Evolutionary conservation across 2,113 vertebrate genomes (phyloP), one percentile per base, ranked within the genome.

Genomic region (Myotis yumanensis): DNA sequence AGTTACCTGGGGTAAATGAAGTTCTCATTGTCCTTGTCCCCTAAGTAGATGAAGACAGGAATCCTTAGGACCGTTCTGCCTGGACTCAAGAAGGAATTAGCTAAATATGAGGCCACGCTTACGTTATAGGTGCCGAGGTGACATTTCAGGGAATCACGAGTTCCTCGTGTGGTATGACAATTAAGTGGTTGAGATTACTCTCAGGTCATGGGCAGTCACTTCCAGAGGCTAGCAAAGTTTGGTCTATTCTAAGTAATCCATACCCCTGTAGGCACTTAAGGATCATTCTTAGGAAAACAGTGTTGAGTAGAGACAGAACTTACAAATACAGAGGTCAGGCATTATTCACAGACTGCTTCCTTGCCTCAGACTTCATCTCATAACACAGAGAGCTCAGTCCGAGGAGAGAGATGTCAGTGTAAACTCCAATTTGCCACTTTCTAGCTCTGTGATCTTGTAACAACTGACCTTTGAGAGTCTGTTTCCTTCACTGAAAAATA

Each of bases 401-500:
- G 54, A 57, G 68, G 86, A 83, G 32, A 79, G 25, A 88, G 84
- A 91, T 83, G 62, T 57, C 3, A 0, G 40, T 75, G 91, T 91
- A 72, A 87, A 77, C 79, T 93, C 37, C 54, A 72, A 1, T 92
- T 84, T 89, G 51, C 76, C 11, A 75, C 75, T 91, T 89, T 80
- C 82, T 71, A 75, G 64, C 85, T 92, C 88, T 84, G 48, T 71
- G 69, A 80, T 64, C 71, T 96, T 94, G 86, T 80, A 48, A 91
- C 62, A 35, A 66, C 52, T 77, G 81, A 94, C 62, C 77, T 93
- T 90, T 71, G 52, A 12, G 32, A 86, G 71, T 6, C 37, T 48
- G 46, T 80, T 92, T 93, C 87, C 32, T 77, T 86, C 62, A 92
- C 73, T 72, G 69, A 90, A 95, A 95, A 82, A 57, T 87, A 17